Evolutionary conservation across 2,113 vertebrate genomes (phyloP), one percentile per base, ranked within the genome.

Genomic region (Urocynchramus pylzowi): DNA sequence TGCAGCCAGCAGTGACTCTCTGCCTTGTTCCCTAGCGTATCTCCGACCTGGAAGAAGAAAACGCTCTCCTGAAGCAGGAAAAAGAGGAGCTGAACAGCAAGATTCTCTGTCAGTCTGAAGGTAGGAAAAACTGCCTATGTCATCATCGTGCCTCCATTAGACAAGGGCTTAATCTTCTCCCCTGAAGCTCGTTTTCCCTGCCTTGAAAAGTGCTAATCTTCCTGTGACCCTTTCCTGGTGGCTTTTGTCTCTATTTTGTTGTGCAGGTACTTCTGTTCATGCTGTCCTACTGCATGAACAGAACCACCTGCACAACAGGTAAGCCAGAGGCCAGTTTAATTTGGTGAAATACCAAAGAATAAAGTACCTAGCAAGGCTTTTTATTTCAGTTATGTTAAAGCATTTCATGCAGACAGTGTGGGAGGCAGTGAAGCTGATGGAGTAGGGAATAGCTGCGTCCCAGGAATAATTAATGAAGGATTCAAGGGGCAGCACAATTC

Each of bases 61-160:
- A 99, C 4, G 24, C 96, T 4, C 88, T 99, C 68, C 96, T 99
- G 95, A 99, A 99, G 97, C 97, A 97, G 41, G 98, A 99, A 84
- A 99, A 99, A 91, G 99, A 99, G 39, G 98, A 98, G 50, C 97
- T 99, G 50, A 99, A 99, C 97, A 98, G 88, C 63, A 98, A 82
- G 67, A 98, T 99, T 73, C 96, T 98, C 23, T 80, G 95, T 83
- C 97, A 97, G 6, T 95, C 98, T 2, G 96, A 97, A 98, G 99
- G 99, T 99, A 90, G 97, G 97, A 11, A 24, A 54, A 44, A 63
- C 18, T 11, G 21, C 21, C 11, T 35, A 1, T 18, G 12, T 23
- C 24, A 16, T 52, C 0, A 0, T 53, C 16, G 63, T 49, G 5
- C 16, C 35, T 52, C 33, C 7, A 1, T 33, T 60, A 13, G 74